Base-by-base conservation (phyloP, 2,797 vertebrate species). In the Bradypodion pumilum region DNA sequence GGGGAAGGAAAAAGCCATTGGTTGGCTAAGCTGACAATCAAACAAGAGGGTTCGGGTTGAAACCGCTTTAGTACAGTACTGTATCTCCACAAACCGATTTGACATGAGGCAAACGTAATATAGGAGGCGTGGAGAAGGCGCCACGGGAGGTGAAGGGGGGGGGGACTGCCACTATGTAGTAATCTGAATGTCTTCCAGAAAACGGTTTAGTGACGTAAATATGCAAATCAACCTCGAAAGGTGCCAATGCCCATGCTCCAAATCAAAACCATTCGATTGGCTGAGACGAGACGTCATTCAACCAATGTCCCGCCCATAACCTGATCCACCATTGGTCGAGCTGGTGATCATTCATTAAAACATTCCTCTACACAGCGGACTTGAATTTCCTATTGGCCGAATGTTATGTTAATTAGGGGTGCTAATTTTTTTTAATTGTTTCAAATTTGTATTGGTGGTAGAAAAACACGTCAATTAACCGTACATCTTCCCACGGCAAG, bases 31-130 rank as follows among this genome's bases (percentile, higher is more conserved):
- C 23, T 80, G 70, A 3, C 62, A 35, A 52, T 85, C 46, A 85
- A 79, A 65, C n/a, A 23, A 49, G 52, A 73, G 68, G 19, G 76
- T 79, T 74, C 27, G 19, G 42, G 10, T 84, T 84, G 25, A 84
- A 84, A 59, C 23, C 25, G 13, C 25, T n/a, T n/a, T n/a, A 25
- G 65, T 8, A 49, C n/a, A n/a, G n/a, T n/a, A n/a, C n/a, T n/a
- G n/a, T n/a, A n/a, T n/a, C n/a, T n/a, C 6, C 32, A 49, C 32
- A 49, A 29, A 12, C 32, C 40, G 13, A 52, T 73, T 78, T 23
- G 8, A 27, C 46, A 40, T 65, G 76, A 66, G 29, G 44, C 59
- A 66, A 65, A 63, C 25, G 23, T 79, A 59, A 79, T 76, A 79
- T 44, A 84, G n/a, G n/a, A 78, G 16, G 32, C 10, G 75, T 32